Conservation (phyloP, 2,113 vertebrate genomes). For the Rhizomys pruinosus region DNA sequence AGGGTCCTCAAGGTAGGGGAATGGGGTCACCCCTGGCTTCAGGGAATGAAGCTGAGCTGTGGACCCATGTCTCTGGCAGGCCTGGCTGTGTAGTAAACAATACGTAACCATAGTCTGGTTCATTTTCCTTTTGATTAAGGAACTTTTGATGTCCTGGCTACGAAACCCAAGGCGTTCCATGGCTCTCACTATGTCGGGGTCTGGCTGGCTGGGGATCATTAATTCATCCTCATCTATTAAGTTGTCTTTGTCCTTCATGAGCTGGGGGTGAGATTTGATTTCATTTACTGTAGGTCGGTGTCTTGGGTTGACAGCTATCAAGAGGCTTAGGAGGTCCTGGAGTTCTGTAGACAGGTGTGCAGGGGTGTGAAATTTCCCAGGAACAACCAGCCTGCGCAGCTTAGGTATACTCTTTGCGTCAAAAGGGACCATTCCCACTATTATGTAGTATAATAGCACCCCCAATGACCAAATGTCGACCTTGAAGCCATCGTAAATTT, state of each 20-base stretch:
- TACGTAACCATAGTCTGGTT: neutral
- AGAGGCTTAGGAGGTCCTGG: neutral
- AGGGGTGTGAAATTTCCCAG: neutral
- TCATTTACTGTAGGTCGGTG: neutral
- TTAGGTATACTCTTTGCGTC: fast-evolving
- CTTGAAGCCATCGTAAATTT: neutral
- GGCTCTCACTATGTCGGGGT: neutral
- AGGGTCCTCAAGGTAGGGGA: neutral
- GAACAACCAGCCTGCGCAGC: fast-evolving
- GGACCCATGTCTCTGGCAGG: fast-evolving
- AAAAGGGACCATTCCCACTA: neutral
- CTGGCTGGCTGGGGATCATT: neutral
- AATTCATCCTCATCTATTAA: too few relatives aligned
- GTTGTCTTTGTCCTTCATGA: fast-evolving
- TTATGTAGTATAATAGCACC: neutral
- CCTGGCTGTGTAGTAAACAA: neutral
- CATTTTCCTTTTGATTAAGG: neutral
- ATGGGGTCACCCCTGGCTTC: neutral
- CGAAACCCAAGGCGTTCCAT: neutral
- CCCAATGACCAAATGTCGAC: neutral
- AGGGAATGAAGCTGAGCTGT: fast-evolving
- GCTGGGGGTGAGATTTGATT: neutral
- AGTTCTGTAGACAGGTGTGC: neutral
- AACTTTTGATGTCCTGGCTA: neutral
- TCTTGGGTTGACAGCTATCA: fast-evolving